These are phyloP conservation scores for Eretmocerus hayati DNA, from an alignment of 2,888 invertebrate genomes.

Conservation along the genomic window DNA sequence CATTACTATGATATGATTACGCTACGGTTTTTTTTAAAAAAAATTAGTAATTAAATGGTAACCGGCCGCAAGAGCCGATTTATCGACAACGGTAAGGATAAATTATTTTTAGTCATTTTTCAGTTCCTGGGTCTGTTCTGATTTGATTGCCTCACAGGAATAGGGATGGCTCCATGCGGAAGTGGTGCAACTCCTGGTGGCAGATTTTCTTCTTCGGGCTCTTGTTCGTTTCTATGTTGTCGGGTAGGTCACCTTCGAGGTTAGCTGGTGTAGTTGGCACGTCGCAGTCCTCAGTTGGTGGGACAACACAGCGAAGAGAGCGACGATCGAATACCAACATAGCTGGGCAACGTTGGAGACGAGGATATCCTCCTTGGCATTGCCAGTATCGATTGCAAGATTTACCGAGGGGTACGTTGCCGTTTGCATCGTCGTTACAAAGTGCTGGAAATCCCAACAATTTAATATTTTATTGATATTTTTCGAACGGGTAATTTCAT, in stretches of 20 bases:
- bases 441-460: slow-evolving; percentile 67
- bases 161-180: slow-evolving; percentile 37
- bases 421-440: slow-evolving; percentile 85
- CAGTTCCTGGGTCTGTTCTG: slow-evolving; percentile 36
- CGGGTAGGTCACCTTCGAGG: slow-evolving; percentile 39
- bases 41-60: too few relatives aligned
- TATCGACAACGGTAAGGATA: too few relatives aligned
- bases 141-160: slow-evolving; percentile 31
- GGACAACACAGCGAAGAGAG: slow-evolving; percentile 77
- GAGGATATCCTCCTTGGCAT: slow-evolving; percentile 88
- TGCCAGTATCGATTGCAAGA: slow-evolving; percentile 93
- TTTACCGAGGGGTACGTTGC: slow-evolving; percentile 84
- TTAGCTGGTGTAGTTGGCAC: slow-evolving; percentile 67
- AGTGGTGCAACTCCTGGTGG: slow-evolving; percentile 39
- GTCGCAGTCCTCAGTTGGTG: slow-evolving; percentile 85
- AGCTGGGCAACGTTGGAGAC: slow-evolving; percentile 82
- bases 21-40: too few relatives aligned
- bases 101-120: too few relatives aligned
- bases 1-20: too few relatives aligned
- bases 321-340: slow-evolving; percentile 83
- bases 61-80: too few relatives aligned
- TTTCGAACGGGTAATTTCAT: too few relatives aligned
- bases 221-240: slow-evolving; percentile 40
- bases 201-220: slow-evolving; percentile 44
- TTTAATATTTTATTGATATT: too few relatives aligned